These are phyloP conservation scores for Poeciliopsis retropinna DNA, from an alignment of 2,113 vertebrate genomes.

Conservation along the genomic window DNA sequence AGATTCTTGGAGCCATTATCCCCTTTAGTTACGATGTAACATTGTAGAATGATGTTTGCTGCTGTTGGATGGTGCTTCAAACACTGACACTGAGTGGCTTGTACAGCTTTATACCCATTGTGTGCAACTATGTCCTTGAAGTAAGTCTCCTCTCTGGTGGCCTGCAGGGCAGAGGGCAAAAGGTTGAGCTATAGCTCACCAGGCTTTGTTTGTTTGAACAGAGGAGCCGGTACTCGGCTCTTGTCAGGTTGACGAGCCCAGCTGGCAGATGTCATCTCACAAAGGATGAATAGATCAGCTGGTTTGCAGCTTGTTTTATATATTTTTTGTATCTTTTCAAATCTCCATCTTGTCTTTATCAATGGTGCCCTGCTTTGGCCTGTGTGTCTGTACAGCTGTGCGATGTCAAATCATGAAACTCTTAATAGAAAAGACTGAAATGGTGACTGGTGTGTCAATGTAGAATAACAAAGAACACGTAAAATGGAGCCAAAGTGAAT, in stretches of 20 bases:
- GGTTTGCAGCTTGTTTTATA: slow-evolving; percentile 28
- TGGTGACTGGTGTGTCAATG: slow-evolving; percentile 45
- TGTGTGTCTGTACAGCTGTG: slow-evolving; percentile 61
- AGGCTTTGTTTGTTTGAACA: slow-evolving; percentile 19
- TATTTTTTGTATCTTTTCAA: slow-evolving; percentile 27
- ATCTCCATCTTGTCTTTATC: slow-evolving; percentile 23
- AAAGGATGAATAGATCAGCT: slow-evolving; percentile 25
- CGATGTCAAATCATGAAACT: slow-evolving; percentile 59
- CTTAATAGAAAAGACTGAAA: not conserved
- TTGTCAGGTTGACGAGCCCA: slow-evolving; percentile 30
- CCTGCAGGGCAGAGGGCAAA: slow-evolving; percentile 33
- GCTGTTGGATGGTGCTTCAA: not conserved
- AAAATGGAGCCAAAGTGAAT: slow-evolving; percentile 46
- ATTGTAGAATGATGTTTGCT: not conserved
- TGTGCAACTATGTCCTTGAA: slow-evolving; percentile 7
- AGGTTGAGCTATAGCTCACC: slow-evolving; percentile 14
- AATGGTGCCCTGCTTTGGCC: slow-evolving; percentile 5
- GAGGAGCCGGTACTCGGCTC: slow-evolving; percentile 11
- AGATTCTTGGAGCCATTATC: not conserved
- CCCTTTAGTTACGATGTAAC: slow-evolving; percentile 10
- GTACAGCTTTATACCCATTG: not conserved
- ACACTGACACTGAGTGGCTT: not conserved
- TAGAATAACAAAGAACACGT: slow-evolving; percentile 39
- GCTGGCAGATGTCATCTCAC: slow-evolving; percentile 38
- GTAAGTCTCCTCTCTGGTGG: slow-evolving; percentile 4